phyloP scores from a whole-genome alignment of 2,797 vertebrate genomes.

The Melanogrammus aeglefinus region DNA sequence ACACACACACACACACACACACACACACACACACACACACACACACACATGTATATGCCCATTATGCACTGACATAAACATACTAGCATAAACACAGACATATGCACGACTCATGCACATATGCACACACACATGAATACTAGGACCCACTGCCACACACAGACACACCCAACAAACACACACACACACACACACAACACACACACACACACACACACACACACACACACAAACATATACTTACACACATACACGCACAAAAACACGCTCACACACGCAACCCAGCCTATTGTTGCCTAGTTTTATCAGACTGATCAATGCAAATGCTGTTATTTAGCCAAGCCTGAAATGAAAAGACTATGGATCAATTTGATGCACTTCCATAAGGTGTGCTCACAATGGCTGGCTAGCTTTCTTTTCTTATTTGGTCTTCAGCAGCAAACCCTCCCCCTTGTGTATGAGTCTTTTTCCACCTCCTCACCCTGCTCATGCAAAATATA shows the following conservation, averaged over 20 bases:
- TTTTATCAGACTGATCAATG: conserved; percentile 77
- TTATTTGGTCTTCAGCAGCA: conserved; percentile 46
- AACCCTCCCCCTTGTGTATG: conserved; percentile 14
- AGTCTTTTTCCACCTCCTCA: conserved; percentile 8
- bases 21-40: neutral
- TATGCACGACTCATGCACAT: no score
- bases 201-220: no score
- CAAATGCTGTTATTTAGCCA: conserved; percentile 82
- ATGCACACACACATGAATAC: neutral
- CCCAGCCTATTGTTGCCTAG: conserved; percentile 60
- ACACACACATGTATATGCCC: no score
- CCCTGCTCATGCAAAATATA: conserved; percentile 56
- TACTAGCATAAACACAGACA: no score
- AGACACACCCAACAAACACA: neutral
- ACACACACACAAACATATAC: neutral
- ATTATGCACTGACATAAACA: no score
- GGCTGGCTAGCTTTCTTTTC: conserved; percentile 44
- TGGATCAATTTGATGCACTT: conserved; percentile 79
- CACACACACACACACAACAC: neutral
- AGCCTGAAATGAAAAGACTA: conserved; percentile 81
- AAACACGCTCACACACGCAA: conserved; percentile 23
- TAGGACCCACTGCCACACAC: neutral
- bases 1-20: neutral
- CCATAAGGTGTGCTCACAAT: conserved; percentile 68
- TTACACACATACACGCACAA: conserved; percentile 6